A percentile compares a stretch with the other conserved stretches of the same genome.
These are phyloP conservation scores for Mayetiola destructor DNA, from an alignment of 2,888 invertebrate genomes.

Conservation along the genomic window DNA sequence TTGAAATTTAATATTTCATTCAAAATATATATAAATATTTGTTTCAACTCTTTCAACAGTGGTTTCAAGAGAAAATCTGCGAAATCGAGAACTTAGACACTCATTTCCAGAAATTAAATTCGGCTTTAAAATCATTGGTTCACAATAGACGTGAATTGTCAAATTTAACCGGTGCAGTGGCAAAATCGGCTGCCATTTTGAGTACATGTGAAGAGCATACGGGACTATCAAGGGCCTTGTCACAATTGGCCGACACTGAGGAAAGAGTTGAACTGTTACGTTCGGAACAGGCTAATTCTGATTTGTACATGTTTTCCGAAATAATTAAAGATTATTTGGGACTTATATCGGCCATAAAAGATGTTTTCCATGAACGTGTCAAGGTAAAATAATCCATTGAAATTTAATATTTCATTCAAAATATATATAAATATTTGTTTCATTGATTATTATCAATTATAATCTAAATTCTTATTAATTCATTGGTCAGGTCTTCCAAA, in stretches of 20 bases:
- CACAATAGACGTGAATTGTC: constrained; percentile 73
- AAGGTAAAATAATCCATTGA: constrained; percentile 36
- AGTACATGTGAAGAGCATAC: constrained; percentile 89
- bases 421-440: not conserved
- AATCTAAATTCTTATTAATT: constrained; percentile 35
- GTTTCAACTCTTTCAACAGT: constrained; percentile 41
- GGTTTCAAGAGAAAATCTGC: constrained; percentile 93
- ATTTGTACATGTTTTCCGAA: constrained; percentile 88
- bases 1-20: no score
- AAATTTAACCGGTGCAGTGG: constrained; percentile 62
- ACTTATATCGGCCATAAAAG: constrained; percentile 81
- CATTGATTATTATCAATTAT: not conserved
- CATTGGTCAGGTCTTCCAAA: constrained; percentile 71
- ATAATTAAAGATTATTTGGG: constrained; percentile 88
- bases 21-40: not conserved
- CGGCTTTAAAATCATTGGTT: constrained; percentile 77
- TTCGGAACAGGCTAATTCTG: constrained; percentile 84
- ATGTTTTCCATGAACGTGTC: constrained; percentile 56
- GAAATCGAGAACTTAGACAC: constrained; percentile 84
- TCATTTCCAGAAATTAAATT: constrained; percentile 72
- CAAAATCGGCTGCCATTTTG: constrained; percentile 76
- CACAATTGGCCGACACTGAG: constrained; percentile 78
- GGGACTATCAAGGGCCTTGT: constrained; percentile 74
- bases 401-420: not conserved
- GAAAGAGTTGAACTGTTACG: constrained; percentile 72